phyloP scores from a whole-genome alignment of 2,888 invertebrate species.

The Pilophorus perplexus region DNA sequence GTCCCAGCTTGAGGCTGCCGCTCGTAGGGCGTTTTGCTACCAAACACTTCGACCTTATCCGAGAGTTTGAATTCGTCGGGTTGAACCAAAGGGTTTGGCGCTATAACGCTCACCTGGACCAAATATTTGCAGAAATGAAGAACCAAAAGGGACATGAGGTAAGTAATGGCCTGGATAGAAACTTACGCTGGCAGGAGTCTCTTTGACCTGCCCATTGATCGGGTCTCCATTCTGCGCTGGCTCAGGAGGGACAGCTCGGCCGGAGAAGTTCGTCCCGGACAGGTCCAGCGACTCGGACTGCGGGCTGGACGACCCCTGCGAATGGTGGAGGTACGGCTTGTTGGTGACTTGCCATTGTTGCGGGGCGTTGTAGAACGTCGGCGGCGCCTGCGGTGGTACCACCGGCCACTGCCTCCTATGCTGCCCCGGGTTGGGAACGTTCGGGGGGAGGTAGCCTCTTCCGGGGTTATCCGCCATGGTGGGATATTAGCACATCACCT shows the following conservation, averaged over 20 bases:
- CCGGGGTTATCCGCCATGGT: slow-evolving; percentile 44
- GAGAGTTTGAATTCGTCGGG: slow-evolving; percentile 18
- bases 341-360: slow-evolving; percentile 2
- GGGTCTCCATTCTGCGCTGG: slow-evolving; percentile 41
- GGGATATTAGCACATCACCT: slow-evolving; percentile 24
- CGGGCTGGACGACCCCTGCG: slow-evolving; percentile 43
- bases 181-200: slow-evolving; percentile 29
- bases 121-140: too few species aligned
- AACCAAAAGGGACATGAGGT: too few species aligned
- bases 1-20: too few species aligned
- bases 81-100: slow-evolving; percentile 45
- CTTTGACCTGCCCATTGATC: slow-evolving; percentile 42
- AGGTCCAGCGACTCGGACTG: slow-evolving; percentile 44
- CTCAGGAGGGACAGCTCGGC: slow-evolving; percentile 30
- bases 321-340: slow-evolving; percentile 50
- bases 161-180: too few species aligned
- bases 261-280: too few species aligned
- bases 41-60: not conserved
- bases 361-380: slow-evolving; percentile 25
- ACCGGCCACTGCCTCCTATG: slow-evolving; percentile 39
- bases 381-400: slow-evolving; percentile 17
- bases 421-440: slow-evolving; percentile 40
- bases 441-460: slow-evolving; percentile 44
- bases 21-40: slow-evolving; percentile 9
- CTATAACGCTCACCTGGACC: slow-evolving; percentile 49